Evolutionary conservation across 2,888 invertebrate species (phyloP).

Genomic region (Drosophila pegasa): DNA sequence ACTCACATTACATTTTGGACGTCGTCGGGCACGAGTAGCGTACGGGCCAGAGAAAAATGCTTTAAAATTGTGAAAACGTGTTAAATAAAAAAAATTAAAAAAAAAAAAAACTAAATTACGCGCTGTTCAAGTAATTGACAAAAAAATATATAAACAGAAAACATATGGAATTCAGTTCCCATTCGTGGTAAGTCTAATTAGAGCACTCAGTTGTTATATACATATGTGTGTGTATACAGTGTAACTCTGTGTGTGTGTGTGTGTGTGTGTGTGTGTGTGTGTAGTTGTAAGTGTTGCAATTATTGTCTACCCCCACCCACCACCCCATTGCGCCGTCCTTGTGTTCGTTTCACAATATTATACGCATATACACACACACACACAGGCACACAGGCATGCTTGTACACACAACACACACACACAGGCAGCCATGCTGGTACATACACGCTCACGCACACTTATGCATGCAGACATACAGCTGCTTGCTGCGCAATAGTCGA

Average conservation of each 20-base stretch:
- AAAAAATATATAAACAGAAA: background rate
- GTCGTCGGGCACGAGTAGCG: constrained; percentile 20
- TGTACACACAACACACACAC: constrained; percentile 5
- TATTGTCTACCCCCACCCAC: constrained; percentile 27
- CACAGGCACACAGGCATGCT: constrained; percentile 2
- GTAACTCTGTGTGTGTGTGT: too few relatives aligned
- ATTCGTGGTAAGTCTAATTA: constrained; percentile 41
- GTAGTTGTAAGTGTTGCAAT: constrained; percentile 17
- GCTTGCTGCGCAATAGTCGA: constrained; percentile 72
- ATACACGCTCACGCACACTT: constrained; percentile 14
- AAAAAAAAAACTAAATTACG: constrained; percentile 24
- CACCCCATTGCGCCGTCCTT: constrained; percentile 62
- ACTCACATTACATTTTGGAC: constrained; percentile 48
- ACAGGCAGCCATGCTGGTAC: background rate
- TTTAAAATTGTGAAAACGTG: constrained; percentile 32
- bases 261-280: too few relatives aligned
- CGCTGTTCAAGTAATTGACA: constrained; percentile 10
- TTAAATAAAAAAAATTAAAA: background rate
- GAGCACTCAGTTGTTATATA: background rate
- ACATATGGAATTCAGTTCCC: background rate
- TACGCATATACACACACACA: constrained; percentile 11
- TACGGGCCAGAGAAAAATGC: constrained; percentile 22
- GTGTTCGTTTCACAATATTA: constrained; percentile 61
- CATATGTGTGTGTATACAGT: background rate
- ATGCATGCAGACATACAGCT: constrained; percentile 27